A percentile compares a stretch with the other conserved stretches of the same genome.
Conservation (phyloP, 2,113 vertebrate genomes). For the Cromileptes altivelis region DNA sequence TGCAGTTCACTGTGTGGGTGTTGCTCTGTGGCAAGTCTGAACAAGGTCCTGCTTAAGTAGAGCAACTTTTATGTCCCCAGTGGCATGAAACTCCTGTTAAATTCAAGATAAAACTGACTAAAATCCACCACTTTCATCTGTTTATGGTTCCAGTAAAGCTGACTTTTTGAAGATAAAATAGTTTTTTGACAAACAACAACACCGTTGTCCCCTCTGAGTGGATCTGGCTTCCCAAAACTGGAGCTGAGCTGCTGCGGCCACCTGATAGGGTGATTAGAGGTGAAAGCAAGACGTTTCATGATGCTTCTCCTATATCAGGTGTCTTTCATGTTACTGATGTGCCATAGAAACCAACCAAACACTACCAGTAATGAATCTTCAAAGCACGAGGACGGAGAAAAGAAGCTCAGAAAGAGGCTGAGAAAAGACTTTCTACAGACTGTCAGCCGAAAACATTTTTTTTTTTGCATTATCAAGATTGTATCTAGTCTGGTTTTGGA, state of each 20-base stretch:
- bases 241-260: conserved; percentile 16
- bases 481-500: too few relatives aligned
- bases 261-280: conserved; percentile 49
- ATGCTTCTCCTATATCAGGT: conserved; percentile 51
- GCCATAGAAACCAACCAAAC: not conserved
- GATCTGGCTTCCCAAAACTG: conserved; percentile 7
- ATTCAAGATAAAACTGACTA: conserved; percentile 10
- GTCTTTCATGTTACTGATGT: conserved; percentile 5
- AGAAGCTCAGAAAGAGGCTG: not conserved
- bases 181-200: not conserved
- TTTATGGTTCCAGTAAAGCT: conserved; percentile 4
- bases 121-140: conserved; percentile 4
- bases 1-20: conserved; percentile 16
- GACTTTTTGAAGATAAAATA: conserved; percentile 13
- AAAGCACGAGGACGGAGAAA: not conserved
- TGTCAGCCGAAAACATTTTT: too few relatives aligned
- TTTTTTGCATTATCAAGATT: too few relatives aligned
- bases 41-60: conserved; percentile 30
- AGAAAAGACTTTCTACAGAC: not conserved
- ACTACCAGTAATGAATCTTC: not conserved
- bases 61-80: conserved; percentile 12
- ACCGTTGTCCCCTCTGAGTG: not conserved
- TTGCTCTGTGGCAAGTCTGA: conserved; percentile 15
- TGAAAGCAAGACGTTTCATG: conserved; percentile 4
- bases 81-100: not conserved